Evolutionary conservation across 2,113 vertebrate genomes (phyloP).

Genomic region (Copsychus sechellarum): DNA sequence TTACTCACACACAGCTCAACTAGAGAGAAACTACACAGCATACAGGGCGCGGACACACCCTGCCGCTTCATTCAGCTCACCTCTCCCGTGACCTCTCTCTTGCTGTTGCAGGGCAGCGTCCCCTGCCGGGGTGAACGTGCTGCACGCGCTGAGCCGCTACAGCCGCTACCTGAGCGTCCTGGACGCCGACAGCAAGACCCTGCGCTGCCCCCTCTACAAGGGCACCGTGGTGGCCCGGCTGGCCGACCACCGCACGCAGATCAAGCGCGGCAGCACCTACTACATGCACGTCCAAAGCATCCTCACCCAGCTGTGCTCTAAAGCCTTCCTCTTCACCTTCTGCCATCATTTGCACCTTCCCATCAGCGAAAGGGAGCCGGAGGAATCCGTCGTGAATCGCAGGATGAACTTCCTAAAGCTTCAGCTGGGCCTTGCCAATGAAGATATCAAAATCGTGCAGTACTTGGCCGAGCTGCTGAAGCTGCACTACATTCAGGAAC

Average conservation of each 20-base stretch:
- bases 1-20: fast-evolving
- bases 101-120: slow-evolving; percentile 80
- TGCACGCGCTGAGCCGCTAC: slow-evolving; percentile 89
- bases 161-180: slow-evolving; percentile 92
- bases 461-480: slow-evolving; percentile 92
- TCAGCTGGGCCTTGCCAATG: slow-evolving; percentile 84
- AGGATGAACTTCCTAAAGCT: slow-evolving; percentile 83
- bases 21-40: fast-evolving
- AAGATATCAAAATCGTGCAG: slow-evolving; percentile 88
- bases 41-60: fast-evolving
- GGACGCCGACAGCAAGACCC: slow-evolving; percentile 91
- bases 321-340: slow-evolving; percentile 93
- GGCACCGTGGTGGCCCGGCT: slow-evolving; percentile 84
- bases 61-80: fast-evolving
- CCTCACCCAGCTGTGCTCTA: slow-evolving; percentile 87
- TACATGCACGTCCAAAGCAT: slow-evolving; percentile 88
- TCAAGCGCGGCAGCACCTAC: slow-evolving; percentile 94
- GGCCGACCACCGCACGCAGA: slow-evolving; percentile 92
- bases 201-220: slow-evolving; percentile 87
- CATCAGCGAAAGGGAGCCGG: slow-evolving; percentile 73
- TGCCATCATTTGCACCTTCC: slow-evolving; percentile 95
- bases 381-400: slow-evolving; percentile 72
- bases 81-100: not conserved
- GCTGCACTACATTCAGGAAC: slow-evolving; percentile 82
- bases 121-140: slow-evolving; percentile 77